A percentile compares a stretch with the other conserved stretches of the same genome.
phyloP scores from a whole-genome alignment of 2,888 invertebrate genomes.

The Apocheima hispidaria region DNA sequence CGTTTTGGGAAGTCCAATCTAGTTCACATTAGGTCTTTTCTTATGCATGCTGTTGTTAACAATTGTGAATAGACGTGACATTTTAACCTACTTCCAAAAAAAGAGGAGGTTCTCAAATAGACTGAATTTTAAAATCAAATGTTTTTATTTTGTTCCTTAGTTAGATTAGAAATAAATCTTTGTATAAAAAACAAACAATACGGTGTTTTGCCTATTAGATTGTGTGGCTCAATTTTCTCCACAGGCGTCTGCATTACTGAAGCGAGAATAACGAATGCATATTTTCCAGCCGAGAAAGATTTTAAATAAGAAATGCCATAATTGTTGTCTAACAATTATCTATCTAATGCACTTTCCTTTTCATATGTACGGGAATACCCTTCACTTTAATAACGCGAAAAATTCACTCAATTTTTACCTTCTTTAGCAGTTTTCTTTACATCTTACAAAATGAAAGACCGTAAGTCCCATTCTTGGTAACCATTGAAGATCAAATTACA shows the following conservation, averaged over 20 bases:
- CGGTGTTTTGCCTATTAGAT: constrained; percentile 61
- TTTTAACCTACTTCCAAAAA: no score
- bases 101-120: no score
- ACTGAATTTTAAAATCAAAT: no score
- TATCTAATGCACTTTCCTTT: constrained; percentile 1
- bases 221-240: constrained; percentile 63
- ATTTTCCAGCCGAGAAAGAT: constrained; percentile 49
- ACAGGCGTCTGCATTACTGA: constrained; percentile 51
- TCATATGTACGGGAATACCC: constrained; percentile 12
- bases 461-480: constrained; percentile 55
- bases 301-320: constrained; percentile 48
- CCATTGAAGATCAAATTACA: constrained; percentile 62
- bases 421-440: constrained; percentile 21
- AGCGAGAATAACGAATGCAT: constrained; percentile 47
- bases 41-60: no score
- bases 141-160: no score
- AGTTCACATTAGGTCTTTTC: no score
- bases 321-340: neutral
- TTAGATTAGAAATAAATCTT: constrained; percentile 2
- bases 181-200: constrained; percentile 8
- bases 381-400: constrained; percentile 15
- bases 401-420: constrained; percentile 10
- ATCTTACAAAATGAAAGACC: constrained; percentile 36
- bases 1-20: no score
- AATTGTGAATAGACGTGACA: no score